A percentile compares a stretch with the other conserved stretches of the same genome.
These are phyloP conservation scores for Globicephala melas DNA, from an alignment of 2,113 vertebrate genomes.

Conservation along the genomic window DNA sequence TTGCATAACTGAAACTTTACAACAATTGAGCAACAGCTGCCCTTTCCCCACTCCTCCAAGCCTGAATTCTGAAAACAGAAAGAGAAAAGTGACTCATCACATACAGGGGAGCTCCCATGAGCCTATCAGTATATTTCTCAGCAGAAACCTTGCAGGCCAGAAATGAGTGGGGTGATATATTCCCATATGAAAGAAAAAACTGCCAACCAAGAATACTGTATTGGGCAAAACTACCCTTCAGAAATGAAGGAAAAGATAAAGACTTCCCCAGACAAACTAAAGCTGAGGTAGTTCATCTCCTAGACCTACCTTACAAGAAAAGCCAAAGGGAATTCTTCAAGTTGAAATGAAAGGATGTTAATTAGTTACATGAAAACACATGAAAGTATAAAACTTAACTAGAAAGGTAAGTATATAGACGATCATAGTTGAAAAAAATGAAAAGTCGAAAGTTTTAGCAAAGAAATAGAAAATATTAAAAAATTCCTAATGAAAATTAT, in stretches of 20 bases:
- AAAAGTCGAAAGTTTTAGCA: neutral
- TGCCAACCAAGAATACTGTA: neutral
- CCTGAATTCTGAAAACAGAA: neutral
- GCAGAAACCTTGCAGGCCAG: neutral
- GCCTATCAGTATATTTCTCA: neutral
- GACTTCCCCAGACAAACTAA: neutral
- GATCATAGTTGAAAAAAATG: neutral
- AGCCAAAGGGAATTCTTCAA: neutral
- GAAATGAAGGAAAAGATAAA: neutral
- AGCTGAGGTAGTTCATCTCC: neutral
- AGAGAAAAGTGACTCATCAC: neutral
- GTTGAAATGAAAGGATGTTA: neutral
- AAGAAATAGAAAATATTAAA: neutral
- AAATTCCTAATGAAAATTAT: neutral
- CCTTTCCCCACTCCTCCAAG: neutral
- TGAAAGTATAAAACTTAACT: neutral
- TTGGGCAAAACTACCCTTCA: neutral
- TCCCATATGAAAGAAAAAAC: neutral
- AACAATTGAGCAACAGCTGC: no score
- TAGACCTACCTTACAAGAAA: neutral
- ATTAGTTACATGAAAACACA: neutral
- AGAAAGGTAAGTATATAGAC: neutral
- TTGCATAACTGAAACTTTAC: neutral
- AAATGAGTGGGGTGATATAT: no score
- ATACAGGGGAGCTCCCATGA: neutral